Conservation (phyloP, 2,797 vertebrate genomes). For the Pithecia hirsuta region DNA sequence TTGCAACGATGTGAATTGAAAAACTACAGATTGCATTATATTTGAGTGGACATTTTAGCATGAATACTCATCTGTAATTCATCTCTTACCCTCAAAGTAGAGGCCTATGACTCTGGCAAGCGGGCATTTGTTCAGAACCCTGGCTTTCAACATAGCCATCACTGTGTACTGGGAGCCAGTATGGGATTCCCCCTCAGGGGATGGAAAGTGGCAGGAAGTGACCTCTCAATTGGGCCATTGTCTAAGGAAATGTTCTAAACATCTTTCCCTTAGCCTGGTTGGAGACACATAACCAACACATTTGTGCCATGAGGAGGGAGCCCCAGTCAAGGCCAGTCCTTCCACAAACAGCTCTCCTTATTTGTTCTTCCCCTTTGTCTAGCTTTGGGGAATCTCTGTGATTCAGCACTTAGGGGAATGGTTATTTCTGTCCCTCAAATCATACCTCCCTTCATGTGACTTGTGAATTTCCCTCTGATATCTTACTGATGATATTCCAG, state of each 20-base stretch:
- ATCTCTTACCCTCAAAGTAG: constrained; percentile 34
- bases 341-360: background rate
- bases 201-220: constrained; percentile 74
- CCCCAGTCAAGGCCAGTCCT: background rate
- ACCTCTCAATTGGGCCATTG: constrained; percentile 74
- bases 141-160: constrained; percentile 65
- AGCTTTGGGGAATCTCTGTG: constrained; percentile 11
- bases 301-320: constrained; percentile 40
- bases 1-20: constrained; percentile 33
- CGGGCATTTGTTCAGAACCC: constrained; percentile 57
- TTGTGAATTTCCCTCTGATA: background rate
- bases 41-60: constrained; percentile 33
- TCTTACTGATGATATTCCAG: background rate
- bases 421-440: background rate
- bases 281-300: constrained; percentile 63
- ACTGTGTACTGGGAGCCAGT: constrained; percentile 46
- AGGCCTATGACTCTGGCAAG: constrained; percentile 45
- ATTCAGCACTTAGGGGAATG: constrained; percentile 3
- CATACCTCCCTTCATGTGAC: background rate
- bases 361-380: background rate
- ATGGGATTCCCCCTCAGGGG: constrained; percentile 65
- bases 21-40: constrained; percentile 25
- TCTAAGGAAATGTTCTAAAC: constrained; percentile 62
- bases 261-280: constrained; percentile 32
- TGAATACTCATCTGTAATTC: constrained; percentile 67